phyloP scores from a whole-genome alignment of 2,113 vertebrate genomes.

The Stegastes partitus region DNA sequence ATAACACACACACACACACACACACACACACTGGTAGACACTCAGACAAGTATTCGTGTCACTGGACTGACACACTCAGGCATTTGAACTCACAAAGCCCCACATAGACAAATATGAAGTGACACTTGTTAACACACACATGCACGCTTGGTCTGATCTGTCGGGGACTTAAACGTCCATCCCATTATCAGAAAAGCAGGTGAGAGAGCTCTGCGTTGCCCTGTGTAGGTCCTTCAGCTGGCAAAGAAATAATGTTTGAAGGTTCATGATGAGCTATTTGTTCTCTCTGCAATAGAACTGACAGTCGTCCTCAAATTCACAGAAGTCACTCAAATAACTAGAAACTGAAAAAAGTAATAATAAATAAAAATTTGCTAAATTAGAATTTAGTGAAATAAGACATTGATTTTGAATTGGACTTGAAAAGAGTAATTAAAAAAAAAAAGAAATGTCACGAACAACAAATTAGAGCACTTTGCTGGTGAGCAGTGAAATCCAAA shows the following conservation, averaged over 20 bases:
- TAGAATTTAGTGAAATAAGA: too few species aligned
- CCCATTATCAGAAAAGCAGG: conserved; percentile 55
- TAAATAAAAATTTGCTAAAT: too few species aligned
- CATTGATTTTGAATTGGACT: too few species aligned
- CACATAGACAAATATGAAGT: conserved; percentile 42
- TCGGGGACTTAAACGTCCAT: conserved; percentile 46
- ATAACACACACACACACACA: neutral
- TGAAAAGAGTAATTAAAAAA: too few species aligned
- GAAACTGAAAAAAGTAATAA: too few species aligned
- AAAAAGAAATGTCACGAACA: too few species aligned
- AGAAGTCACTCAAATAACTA: too few species aligned
- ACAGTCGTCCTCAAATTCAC: too few species aligned
- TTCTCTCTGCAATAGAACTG: neutral
- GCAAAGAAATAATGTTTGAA: neutral
- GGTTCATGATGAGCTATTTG: neutral
- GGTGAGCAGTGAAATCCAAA: too few species aligned
- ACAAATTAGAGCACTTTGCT: too few species aligned
- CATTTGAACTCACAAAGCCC: conserved; percentile 22
- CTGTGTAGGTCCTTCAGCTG: conserved; percentile 7
- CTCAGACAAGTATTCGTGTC: conserved; percentile 23
- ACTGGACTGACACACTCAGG: conserved; percentile 41
- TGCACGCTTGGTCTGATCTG: conserved; percentile 29
- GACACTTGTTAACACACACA: conserved; percentile 33
- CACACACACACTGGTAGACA: conserved; percentile 1
- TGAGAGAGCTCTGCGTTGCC: conserved; percentile 28